Conservation (phyloP, 1,140 invertebrate genomes). For the Achroia grisella region DNA sequence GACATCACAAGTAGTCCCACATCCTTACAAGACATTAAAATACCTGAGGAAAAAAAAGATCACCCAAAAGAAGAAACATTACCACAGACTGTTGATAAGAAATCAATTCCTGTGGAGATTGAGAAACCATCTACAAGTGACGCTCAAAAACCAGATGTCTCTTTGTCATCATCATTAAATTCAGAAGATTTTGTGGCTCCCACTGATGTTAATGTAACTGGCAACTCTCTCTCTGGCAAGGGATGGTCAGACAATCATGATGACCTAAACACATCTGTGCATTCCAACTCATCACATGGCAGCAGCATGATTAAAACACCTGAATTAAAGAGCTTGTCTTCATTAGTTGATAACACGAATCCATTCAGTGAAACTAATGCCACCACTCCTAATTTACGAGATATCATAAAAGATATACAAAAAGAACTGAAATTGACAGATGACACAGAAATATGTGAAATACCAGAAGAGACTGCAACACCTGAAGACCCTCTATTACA, state of each 20-base stretch:
- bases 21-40: constrained; percentile 12
- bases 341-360: constrained; percentile 70
- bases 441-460: constrained; percentile 37
- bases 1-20: constrained; percentile 23
- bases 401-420: constrained; percentile 74
- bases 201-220: constrained; percentile 54
- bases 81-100: constrained; percentile 4
- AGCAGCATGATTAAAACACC: constrained; percentile 66
- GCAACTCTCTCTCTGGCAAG: constrained; percentile 79
- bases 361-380: constrained; percentile 61
- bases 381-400: constrained; percentile 76
- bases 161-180: constrained; percentile 41
- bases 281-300: constrained; percentile 65
- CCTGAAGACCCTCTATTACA: constrained; percentile 62
- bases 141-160: constrained; percentile 15
- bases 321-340: constrained; percentile 68
- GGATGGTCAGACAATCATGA: constrained; percentile 81
- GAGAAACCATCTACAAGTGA: constrained; percentile 40
- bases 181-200: constrained; percentile 44
- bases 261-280: constrained; percentile 53
- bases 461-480: constrained; percentile 29
- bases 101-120: constrained; percentile 19
- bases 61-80: constrained; percentile 1
- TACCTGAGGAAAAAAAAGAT: constrained; percentile 14
- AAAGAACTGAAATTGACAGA: constrained; percentile 67